These are phyloP conservation scores for Danionella dracula DNA, from an alignment of 2,797 vertebrate species.

Conservation along the genomic window DNA sequence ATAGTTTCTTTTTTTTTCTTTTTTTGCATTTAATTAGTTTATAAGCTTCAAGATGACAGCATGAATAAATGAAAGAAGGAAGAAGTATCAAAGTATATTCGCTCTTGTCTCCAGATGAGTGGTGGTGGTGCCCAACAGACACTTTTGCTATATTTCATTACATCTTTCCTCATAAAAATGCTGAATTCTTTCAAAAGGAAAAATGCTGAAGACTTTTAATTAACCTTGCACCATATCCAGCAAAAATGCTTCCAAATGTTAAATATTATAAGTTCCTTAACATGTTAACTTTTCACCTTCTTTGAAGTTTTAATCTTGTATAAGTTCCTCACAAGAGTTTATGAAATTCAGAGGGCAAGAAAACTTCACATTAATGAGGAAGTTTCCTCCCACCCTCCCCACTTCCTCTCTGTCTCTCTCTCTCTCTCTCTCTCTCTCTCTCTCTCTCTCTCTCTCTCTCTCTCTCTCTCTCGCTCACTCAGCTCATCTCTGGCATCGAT, in stretches of 20 bases:
- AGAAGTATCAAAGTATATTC: too few relatives aligned
- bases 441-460: not conserved
- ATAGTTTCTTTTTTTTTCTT: too few relatives aligned
- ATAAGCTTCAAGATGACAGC: too few relatives aligned
- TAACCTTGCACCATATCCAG: not conserved
- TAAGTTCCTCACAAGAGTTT: not conserved
- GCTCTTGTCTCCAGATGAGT: too few relatives aligned
- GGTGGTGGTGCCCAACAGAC: too few relatives aligned
- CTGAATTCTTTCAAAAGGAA: not conserved
- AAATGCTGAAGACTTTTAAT: not conserved
- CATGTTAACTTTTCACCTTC: too few relatives aligned
- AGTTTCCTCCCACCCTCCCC: too few relatives aligned
- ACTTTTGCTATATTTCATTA: too few relatives aligned
- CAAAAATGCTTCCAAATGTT: not conserved
- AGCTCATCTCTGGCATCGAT: not conserved
- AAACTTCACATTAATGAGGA: not conserved
- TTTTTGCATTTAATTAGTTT: too few relatives aligned
- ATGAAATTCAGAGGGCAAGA: not conserved
- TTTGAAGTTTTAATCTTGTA: not conserved
- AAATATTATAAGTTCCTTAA: not conserved
- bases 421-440: not conserved
- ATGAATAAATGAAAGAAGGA: too few relatives aligned
- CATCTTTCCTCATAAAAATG: too few relatives aligned
- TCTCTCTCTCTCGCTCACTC: not conserved
- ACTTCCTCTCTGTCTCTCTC: not conserved